These are phyloP conservation scores for Serrognathus titanus DNA, from an alignment of 2,888 invertebrate species.

Conservation along the genomic window DNA sequence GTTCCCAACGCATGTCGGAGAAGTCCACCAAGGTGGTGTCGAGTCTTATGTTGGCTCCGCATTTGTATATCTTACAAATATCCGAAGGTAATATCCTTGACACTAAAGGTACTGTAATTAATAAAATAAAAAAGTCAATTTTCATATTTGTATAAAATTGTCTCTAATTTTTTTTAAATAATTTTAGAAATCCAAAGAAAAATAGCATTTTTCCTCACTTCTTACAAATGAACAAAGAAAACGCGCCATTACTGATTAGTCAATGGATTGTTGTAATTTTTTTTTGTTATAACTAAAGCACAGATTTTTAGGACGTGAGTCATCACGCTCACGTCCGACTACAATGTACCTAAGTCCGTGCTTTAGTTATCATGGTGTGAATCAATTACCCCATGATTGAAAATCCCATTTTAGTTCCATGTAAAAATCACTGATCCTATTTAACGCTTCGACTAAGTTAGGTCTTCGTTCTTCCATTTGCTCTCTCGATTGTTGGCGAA, in stretches of 20 bases:
- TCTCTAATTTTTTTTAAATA: too few relatives aligned
- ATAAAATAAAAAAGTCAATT: conserved; percentile 6
- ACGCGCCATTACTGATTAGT: background rate
- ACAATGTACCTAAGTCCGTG: too few relatives aligned
- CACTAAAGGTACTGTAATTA: conserved; percentile 81
- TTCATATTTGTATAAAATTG: too few relatives aligned
- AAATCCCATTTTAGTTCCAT: conserved; percentile 99
- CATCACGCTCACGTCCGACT: too few relatives aligned
- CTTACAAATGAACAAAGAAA: background rate
- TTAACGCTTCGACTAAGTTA: conserved; percentile 82
- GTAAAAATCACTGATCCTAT: conserved; percentile 94
- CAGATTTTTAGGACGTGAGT: too few relatives aligned
- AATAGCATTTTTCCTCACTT: too few relatives aligned
- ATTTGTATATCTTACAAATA: conserved; percentile 94
- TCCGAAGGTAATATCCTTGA: conserved; percentile 98
- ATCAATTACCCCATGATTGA: conserved; percentile 83
- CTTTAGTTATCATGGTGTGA: background rate
- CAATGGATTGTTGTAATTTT: too few relatives aligned
- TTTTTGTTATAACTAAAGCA: too few relatives aligned
- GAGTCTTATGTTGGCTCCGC: conserved; percentile 85
- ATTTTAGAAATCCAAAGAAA: too few relatives aligned
- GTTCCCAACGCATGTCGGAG: conserved; percentile 97
- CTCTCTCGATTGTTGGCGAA: conserved; percentile 89
- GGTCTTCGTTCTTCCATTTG: conserved; percentile 88
- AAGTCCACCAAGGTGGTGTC: conserved; percentile 98